Base-by-base conservation (phyloP, 1,140 invertebrate species). In the Metaphire vulgaris region DNA sequence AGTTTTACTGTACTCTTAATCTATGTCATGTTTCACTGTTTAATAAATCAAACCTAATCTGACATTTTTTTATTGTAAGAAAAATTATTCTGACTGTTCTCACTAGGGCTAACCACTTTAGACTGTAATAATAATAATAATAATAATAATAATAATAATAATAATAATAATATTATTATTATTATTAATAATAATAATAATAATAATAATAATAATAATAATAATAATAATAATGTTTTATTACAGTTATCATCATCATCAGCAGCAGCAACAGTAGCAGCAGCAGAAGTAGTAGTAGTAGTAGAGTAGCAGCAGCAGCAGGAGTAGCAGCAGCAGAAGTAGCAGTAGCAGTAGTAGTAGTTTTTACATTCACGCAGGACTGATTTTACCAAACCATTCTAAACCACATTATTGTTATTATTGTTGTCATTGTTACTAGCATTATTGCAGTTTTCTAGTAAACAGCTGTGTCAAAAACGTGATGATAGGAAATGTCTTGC, bases 1-100 rank as follows among this genome's bases (percentile, higher is more conserved):
- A 82, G 82, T 81, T 33, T 2, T 66, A 74, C 6, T 69, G 2
- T 28, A 14, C 12, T 28, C 28, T 14, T 28, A 14, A 31, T 14
- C 67, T 69, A 28, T 69, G 2, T 6, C 14, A 26, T 69, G 6
- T 28, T 2, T 28, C 2, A 26, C 2, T 14, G n/a, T 28, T 31
- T 28, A 14, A 26, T 14, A 65, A 14, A 65, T 31, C 28, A 69
- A 26, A 69, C 67, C 14, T 26, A 12, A 12, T 28, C 2, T 26
- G 2, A 26, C 67, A 69, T 26, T 69, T 28, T 26, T 14, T 28
- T 6, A 26, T 28, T 31, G 30, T 31, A 26, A 6, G 28, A 12
- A 69, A 28, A 69, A 6, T 6, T 31, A 14, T 31, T 69, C 67
- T 28, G 12, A 69, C 26, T 28, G n/a, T 31, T 28, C 67, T 28